These are phyloP conservation scores for Rhagoletis zephyria DNA, from an alignment of 1,140 invertebrate genomes.

Conservation along the genomic window DNA sequence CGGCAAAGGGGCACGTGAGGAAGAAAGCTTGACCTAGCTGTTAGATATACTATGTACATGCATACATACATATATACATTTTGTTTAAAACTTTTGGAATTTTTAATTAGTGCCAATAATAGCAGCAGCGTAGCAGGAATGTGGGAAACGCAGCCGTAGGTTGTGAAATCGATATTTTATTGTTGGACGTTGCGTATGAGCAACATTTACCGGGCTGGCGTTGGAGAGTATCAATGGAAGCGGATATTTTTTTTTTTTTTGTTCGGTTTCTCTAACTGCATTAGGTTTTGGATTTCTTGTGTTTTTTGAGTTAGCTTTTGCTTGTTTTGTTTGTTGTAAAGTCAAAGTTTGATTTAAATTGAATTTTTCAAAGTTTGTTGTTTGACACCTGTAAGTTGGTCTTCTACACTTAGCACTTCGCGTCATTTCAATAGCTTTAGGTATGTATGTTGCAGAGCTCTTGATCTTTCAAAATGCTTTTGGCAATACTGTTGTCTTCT, in stretches of 20 bases:
- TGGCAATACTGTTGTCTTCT: background rate
- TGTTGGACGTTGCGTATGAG: constrained; percentile 57
- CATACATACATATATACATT: background rate
- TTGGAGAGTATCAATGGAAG: constrained; percentile 14
- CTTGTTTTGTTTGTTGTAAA: background rate
- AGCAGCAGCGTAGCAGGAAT: background rate
- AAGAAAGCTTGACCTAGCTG: background rate
- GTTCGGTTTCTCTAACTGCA: background rate
- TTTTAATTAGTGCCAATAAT: constrained; percentile 73
- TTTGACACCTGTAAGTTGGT: constrained; percentile 53
- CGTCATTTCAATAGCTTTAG: background rate
- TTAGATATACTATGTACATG: background rate
- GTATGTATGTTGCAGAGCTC: background rate
- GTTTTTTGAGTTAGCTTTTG: background rate
- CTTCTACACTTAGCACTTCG: constrained; percentile 11
- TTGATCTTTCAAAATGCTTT: background rate
- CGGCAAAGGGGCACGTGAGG: background rate
- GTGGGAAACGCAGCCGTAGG: background rate
- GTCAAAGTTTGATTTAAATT: constrained; percentile 42
- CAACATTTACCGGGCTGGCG: background rate
- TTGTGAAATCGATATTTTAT: constrained; percentile 60
- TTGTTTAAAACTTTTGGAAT: constrained; percentile 63
- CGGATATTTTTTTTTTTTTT: background rate
- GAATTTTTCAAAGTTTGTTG: constrained; percentile 40
- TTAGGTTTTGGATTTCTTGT: background rate